phyloP scores from a whole-genome alignment of 2,888 invertebrate genomes.

The Tipula vernalis region DNA sequence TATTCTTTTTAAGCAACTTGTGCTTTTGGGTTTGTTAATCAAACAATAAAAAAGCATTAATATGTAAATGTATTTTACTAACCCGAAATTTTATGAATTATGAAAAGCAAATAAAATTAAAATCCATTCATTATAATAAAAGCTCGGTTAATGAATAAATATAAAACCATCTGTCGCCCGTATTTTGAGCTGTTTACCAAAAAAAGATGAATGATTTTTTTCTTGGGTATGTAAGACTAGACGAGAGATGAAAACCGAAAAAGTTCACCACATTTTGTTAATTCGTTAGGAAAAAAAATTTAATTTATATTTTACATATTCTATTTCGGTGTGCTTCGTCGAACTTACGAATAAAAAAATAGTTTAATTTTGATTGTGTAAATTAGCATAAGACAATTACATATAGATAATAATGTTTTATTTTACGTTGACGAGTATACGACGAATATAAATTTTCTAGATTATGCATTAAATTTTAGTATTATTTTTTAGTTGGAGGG shows the following conservation, averaged over 20 bases:
- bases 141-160: background rate
- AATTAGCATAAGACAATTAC: background rate
- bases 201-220: background rate
- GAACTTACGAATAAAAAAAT: background rate
- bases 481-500: too few species aligned
- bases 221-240: background rate
- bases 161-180: background rate
- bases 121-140: background rate
- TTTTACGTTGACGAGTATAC: background rate
- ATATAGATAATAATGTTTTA: background rate
- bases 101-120: background rate
- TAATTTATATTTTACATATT: background rate
- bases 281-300: background rate
- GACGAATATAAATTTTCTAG: background rate
- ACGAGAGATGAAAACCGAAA: background rate
- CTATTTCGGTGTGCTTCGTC: background rate
- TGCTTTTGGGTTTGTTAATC: too few species aligned
- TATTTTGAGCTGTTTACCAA: background rate
- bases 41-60: too few species aligned
- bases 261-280: background rate
- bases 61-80: background rate
- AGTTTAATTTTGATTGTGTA: background rate
- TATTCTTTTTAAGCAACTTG: too few species aligned
- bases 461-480: background rate
- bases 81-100: background rate